Evolutionary conservation across 1,140 invertebrate species (phyloP).

Genomic region (Dufourea novaeangliae): DNA sequence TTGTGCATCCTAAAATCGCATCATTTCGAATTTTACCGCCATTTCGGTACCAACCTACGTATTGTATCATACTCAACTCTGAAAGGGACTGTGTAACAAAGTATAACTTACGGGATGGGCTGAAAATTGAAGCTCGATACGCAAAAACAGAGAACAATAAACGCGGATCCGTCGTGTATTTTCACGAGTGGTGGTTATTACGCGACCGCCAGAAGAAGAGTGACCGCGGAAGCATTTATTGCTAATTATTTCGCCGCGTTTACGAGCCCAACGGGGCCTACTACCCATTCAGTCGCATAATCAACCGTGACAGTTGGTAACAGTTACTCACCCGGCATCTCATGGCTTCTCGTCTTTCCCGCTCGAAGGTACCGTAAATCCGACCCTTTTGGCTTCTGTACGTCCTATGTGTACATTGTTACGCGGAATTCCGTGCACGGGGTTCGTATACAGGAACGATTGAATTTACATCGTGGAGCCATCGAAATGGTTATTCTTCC

Average conservation of each 20-base stretch:
- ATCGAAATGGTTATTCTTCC: background rate
- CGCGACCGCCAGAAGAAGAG: no score
- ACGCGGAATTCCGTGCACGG: background rate
- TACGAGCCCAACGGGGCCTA: constrained; percentile 21
- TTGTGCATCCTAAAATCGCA: no score
- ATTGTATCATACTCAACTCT: no score
- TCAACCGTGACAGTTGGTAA: constrained; percentile 44
- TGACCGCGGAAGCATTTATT: constrained; percentile 48
- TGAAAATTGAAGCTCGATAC: no score
- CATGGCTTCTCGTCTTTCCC: background rate
- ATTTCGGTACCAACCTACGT: no score
- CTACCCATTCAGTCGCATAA: constrained; percentile 30
- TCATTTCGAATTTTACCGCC: no score
- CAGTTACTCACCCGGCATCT: constrained; percentile 17
- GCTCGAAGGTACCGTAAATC: background rate
- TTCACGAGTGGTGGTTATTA: constrained; percentile 22
- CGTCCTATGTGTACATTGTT: background rate
- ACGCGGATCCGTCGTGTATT: no score
- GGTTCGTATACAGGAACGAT: background rate
- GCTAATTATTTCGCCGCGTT: constrained; percentile 59
- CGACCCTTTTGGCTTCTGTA: background rate
- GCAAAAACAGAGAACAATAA: no score
- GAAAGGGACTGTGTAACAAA: no score
- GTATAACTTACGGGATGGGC: no score
- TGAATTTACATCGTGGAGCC: background rate